These are phyloP conservation scores for Pogona vitticeps DNA, from an alignment of 2,113 vertebrate genomes.

Conservation along the genomic window DNA sequence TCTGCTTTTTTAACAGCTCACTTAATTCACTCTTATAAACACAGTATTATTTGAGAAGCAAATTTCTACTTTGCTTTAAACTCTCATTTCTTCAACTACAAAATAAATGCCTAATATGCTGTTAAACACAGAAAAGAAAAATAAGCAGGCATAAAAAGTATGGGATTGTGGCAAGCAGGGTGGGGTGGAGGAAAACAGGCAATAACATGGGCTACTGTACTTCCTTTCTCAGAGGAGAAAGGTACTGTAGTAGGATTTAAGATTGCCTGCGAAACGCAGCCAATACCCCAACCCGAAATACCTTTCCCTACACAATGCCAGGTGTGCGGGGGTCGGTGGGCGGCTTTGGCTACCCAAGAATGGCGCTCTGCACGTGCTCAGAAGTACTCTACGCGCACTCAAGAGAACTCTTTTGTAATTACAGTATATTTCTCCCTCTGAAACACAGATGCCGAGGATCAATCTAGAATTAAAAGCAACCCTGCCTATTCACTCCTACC, in stretches of 20 bases:
- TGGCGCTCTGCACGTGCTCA: conserved; percentile 6
- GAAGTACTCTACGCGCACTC: not conserved
- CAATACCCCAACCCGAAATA: not conserved
- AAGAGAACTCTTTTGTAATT: not conserved
- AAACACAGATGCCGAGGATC: not conserved
- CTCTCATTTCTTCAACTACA: not conserved
- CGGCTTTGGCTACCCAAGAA: not conserved
- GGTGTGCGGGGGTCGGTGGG: not conserved
- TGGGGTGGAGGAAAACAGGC: too few relatives aligned
- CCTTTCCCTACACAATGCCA: not conserved
- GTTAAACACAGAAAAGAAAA: not conserved
- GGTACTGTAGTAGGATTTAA: not conserved
- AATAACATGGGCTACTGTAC: not conserved
- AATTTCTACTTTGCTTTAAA: not conserved
- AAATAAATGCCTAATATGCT: not conserved
- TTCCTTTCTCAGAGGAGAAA: not conserved
- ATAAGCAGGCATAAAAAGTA: not conserved
- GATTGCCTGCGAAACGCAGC: not conserved
- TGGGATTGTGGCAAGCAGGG: not conserved
- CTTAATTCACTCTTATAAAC: not conserved
- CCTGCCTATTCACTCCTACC: too few relatives aligned
- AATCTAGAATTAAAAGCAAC: not conserved
- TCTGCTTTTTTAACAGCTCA: not conserved
- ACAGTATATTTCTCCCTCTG: too few relatives aligned
- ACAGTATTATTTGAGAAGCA: not conserved